phyloP scores from a whole-genome alignment of 2,797 vertebrate species.

The Pangasius djambal region DNA sequence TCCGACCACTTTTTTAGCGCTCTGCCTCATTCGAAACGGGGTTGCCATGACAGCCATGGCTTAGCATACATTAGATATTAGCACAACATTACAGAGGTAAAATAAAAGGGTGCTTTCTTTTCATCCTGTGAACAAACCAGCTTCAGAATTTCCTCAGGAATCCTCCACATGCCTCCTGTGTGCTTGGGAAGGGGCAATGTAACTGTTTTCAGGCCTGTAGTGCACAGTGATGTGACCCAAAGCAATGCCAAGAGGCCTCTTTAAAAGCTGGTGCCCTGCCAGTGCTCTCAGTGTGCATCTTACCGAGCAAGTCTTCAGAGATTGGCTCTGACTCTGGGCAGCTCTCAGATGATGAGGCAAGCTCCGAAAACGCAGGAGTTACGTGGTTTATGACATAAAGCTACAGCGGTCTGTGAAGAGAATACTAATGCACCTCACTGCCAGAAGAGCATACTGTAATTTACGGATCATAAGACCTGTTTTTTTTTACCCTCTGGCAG shows the following conservation, averaged over 20 bases:
- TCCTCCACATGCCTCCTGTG: conserved; percentile 43
- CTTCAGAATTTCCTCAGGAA: conserved; percentile 36
- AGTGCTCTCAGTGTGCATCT: conserved; percentile 28
- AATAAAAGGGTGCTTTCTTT: conserved; percentile 50
- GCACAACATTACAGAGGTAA: conserved; percentile 64
- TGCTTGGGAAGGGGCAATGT: conserved; percentile 36
- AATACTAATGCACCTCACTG: conserved; percentile 2
- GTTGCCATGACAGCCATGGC: conserved; percentile 81
- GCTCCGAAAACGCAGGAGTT: neutral
- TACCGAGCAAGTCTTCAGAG: conserved; percentile 21
- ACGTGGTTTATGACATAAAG: conserved; percentile 23
- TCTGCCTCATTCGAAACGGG: conserved; percentile 64
- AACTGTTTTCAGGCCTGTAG: conserved; percentile 41
- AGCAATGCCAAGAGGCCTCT: conserved; percentile 38
- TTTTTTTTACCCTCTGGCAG: neutral
- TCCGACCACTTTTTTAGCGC: conserved; percentile 49
- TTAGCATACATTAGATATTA: conserved; percentile 80
- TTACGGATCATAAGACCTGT: conserved; percentile 2
- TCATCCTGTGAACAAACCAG: conserved; percentile 24
- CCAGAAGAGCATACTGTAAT: neutral
- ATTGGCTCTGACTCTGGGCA: conserved; percentile 21
- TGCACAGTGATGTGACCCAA: conserved; percentile 33
- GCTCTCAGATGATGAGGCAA: conserved; percentile 27
- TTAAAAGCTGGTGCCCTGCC: conserved; percentile 44
- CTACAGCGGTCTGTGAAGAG: neutral